These are phyloP conservation scores for Iguana delicatissima DNA, from an alignment of 2,797 vertebrate genomes.

Conservation along the genomic window DNA sequence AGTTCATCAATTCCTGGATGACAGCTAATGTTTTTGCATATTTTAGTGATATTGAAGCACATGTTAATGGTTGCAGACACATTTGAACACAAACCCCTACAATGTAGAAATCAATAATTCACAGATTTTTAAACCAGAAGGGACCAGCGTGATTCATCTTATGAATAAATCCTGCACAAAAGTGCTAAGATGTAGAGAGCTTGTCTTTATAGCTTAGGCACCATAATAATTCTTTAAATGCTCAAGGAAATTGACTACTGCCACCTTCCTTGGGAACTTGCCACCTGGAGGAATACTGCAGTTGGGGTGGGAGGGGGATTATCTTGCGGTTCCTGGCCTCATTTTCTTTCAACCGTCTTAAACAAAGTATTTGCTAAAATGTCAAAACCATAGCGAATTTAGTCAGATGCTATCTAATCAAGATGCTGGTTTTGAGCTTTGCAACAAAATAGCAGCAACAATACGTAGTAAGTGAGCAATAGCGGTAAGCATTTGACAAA, in stretches of 20 bases:
- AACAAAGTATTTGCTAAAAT: not conserved
- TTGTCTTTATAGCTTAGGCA: not conserved
- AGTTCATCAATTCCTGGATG: constrained; percentile 8
- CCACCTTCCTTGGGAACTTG: not conserved
- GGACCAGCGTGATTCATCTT: not conserved
- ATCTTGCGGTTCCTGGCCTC: not conserved
- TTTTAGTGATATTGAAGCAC: constrained; percentile 10
- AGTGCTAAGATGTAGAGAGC: not conserved
- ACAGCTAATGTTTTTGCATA: constrained; percentile 41
- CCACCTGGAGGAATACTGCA: not conserved
- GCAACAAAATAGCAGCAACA: not conserved
- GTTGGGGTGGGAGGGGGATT: not conserved
- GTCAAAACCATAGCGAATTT: not conserved
- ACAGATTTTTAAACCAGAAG: constrained; percentile 36
- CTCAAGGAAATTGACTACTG: not conserved
- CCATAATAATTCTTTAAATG: not conserved
- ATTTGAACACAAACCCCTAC: constrained; percentile 34
- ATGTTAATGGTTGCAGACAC: constrained; percentile 15
- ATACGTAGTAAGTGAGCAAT: not conserved
- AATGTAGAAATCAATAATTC: constrained; percentile 36
- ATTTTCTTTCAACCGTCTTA: not conserved
- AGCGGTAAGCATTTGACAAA: not conserved
- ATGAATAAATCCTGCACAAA: constrained; percentile 45
- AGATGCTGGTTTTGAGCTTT: not conserved
- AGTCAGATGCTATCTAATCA: not conserved